A percentile compares a stretch with the other conserved stretches of the same genome.
These are phyloP conservation scores for Pampusana beccarii DNA, from an alignment of 2,113 vertebrate genomes.

Conservation along the genomic window DNA sequence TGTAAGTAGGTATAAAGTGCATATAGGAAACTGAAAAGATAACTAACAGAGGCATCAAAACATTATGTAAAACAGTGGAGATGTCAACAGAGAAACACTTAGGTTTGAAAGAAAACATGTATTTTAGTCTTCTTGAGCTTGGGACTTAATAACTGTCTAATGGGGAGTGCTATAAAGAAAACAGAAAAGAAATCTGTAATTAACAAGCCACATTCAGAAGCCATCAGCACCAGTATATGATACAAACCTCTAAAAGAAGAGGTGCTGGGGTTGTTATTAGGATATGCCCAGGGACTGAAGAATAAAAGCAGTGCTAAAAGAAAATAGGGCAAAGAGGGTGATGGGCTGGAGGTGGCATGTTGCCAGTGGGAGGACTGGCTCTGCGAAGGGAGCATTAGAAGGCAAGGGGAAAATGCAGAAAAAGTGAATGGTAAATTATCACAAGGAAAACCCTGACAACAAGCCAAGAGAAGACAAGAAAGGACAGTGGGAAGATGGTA, in stretches of 20 bases:
- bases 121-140: neutral
- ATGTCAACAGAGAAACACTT: neutral
- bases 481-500: neutral
- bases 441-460: neutral
- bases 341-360: neutral
- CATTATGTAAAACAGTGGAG: neutral
- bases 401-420: neutral
- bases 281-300: neutral
- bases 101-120: neutral
- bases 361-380: neutral
- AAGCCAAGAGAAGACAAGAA: conserved; percentile 2
- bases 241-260: neutral
- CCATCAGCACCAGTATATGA: neutral
- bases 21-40: neutral
- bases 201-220: neutral
- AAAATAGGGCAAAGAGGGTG: neutral
- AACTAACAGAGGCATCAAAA: neutral
- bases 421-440: neutral
- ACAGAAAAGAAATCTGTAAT: neutral
- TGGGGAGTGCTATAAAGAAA: neutral
- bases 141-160: neutral
- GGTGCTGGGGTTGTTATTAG: neutral
- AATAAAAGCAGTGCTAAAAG: neutral
- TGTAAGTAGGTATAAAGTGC: neutral
- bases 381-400: neutral